A percentile compares a stretch with the other conserved stretches of the same genome.
Conservation (phyloP, 1,140 invertebrate genomes). For the Pantala flavescens region DNA sequence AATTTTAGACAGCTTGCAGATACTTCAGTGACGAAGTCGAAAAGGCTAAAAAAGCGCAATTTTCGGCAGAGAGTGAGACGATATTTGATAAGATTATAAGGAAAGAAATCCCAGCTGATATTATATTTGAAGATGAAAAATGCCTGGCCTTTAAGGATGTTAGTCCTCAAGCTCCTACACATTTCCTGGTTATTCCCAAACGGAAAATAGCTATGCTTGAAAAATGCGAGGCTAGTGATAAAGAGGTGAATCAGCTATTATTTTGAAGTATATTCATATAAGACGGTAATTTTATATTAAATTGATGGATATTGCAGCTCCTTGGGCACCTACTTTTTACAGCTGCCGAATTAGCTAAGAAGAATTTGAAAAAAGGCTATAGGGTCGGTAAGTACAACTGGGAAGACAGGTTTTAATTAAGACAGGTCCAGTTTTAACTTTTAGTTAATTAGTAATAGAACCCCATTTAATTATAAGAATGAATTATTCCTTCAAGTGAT, state of each 20-base stretch:
- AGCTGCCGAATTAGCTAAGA: slow-evolving; percentile 67
- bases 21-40: slow-evolving; percentile 33
- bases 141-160: slow-evolving; percentile 72
- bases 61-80: slow-evolving; percentile 36
- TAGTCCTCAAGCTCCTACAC: slow-evolving; percentile 63
- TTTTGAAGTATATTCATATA: not conserved
- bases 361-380: slow-evolving; percentile 40
- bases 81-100: slow-evolving; percentile 74
- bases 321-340: slow-evolving; percentile 64
- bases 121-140: slow-evolving; percentile 68
- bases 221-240: slow-evolving; percentile 38
- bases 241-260: slow-evolving; percentile 28
- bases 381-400: slow-evolving; percentile 37
- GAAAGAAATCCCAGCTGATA: slow-evolving; percentile 64
- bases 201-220: slow-evolving; percentile 49
- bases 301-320: slow-evolving; percentile 28
- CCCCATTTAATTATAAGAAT: too few species aligned
- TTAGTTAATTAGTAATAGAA: too few species aligned
- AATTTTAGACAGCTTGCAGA: not conserved
- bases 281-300: not conserved
- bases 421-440: too few species aligned
- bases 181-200: slow-evolving; percentile 77
- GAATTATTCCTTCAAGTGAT: too few species aligned
- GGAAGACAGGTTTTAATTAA: too few species aligned
- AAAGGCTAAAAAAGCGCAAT: slow-evolving; percentile 35